Evolutionary conservation across 2,797 vertebrate species (phyloP), one percentile per base, ranked within the genome.

Genomic region (Dromococcyx pavoninus): DNA sequence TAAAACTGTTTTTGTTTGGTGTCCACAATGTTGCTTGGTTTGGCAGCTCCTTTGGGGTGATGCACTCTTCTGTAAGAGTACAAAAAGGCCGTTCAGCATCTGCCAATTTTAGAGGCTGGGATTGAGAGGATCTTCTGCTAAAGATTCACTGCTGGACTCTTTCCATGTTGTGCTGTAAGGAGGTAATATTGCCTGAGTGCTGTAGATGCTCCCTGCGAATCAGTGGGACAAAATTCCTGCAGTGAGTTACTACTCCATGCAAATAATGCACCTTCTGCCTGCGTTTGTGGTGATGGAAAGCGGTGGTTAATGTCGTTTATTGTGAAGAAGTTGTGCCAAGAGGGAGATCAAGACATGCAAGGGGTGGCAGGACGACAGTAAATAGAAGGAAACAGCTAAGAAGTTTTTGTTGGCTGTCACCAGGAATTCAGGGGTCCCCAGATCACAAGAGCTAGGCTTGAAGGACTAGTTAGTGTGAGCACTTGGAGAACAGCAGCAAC

Each of bases 81-180:
- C 88, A 97, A 95, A 94, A 95, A 82, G 53, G n/a, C 92, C 24
- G 53, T 95, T 96, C 92, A 96, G 86, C 51, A 85, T 93, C 83
- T 96, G 93, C 95, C 96, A 96, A 88, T 91, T 95, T 84, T 39
- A 73, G 91, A 88, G 66, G 43, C 86, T 17, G 86, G 83, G 86
- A 82, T 17, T 93, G 83, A 93, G 93, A 95, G 66, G 60, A 76
- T 88, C 93, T 96, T 95, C 93, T 7, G 9, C 86, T 73, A 67
- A 57, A 80, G 67, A 82, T 86, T 94, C 93, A 78, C 56, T 90
- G 71, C 88, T 88, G 88, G 90, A 48, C 25, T 60, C 19, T 1
- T 91, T 91, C 86, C 77, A 22, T 11, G 1, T 44, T 27, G 74
- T 90, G 76, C 78, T 23, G 1, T 79, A 79, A 60, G 4, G 53